Evolutionary conservation across 2,113 vertebrate genomes (phyloP).

Genomic region (Guaruba guarouba): DNA sequence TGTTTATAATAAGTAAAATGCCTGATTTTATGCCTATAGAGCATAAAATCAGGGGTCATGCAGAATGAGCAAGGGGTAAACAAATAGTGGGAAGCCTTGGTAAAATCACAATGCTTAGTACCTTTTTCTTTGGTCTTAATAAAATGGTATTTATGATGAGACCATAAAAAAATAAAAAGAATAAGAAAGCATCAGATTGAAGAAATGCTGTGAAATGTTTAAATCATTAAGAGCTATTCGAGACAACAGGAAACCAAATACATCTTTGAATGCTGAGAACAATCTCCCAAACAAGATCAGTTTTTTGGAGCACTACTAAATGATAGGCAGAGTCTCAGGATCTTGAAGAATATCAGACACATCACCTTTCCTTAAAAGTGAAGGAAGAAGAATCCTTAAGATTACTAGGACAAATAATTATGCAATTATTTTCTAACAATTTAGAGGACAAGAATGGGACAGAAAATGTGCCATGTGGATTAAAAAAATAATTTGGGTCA

Average conservation of each 20-base stretch:
- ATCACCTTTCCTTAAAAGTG: neutral
- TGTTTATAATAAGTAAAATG: neutral
- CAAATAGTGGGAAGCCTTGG: neutral
- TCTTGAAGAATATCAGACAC: neutral
- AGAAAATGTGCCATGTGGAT: neutral
- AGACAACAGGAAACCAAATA: neutral
- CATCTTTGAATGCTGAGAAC: neutral
- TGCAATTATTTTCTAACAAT: neutral
- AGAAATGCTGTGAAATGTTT: neutral
- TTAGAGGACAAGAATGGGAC: neutral
- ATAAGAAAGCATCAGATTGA: neutral
- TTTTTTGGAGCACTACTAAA: neutral
- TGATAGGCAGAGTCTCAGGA: neutral
- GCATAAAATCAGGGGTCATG: neutral
- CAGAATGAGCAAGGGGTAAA: neutral
- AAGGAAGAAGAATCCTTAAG: neutral
- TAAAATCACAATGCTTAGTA: neutral
- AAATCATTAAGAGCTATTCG: neutral
- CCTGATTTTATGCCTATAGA: neutral
- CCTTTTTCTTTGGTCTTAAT: neutral
- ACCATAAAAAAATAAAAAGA: neutral
- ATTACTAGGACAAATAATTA: neutral
- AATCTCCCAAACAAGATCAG: neutral
- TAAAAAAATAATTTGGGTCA: neutral
- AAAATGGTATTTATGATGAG: neutral